Conservation (phyloP, 2,888 invertebrate genomes). For the Aleiodes testaceus region DNA sequence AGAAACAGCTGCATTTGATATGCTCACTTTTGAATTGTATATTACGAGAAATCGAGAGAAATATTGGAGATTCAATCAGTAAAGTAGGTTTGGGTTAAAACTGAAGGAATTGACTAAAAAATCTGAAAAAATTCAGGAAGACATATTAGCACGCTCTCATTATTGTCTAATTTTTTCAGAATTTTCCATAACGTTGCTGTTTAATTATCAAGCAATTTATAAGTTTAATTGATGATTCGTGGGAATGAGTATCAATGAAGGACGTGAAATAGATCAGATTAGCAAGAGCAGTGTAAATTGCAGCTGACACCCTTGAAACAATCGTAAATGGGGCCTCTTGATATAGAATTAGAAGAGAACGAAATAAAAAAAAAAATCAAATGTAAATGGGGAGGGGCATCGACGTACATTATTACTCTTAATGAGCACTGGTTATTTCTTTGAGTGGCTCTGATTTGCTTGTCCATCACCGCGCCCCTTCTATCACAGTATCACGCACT, state of each 20-base stretch:
- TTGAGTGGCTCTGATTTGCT: constrained; percentile 70
- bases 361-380: constrained; percentile 7
- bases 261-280: constrained; percentile 59
- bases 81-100: too few relatives aligned
- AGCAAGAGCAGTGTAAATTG: constrained; percentile 53
- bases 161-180: too few relatives aligned
- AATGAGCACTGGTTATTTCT: constrained; percentile 71
- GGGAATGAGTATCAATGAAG: constrained; percentile 32
- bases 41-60: too few relatives aligned
- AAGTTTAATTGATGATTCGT: constrained; percentile 21
- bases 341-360: constrained; percentile 2
- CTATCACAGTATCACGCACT: constrained; percentile 27
- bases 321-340: constrained; percentile 56
- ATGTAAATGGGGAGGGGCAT: constrained; percentile 40
- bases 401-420: constrained; percentile 68
- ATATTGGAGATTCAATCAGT: too few relatives aligned
- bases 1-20: constrained; percentile 9
- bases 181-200: too few relatives aligned
- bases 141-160: too few relatives aligned
- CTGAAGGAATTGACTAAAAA: too few relatives aligned
- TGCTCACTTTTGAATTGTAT: too few relatives aligned
- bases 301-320: constrained; percentile 70
- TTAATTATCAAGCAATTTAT: too few relatives aligned
- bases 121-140: too few relatives aligned
- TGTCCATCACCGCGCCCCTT: constrained; percentile 49